Evolutionary conservation across 2,113 vertebrate species (phyloP).

Genomic region (Campylomormyrus tamandua): DNA sequence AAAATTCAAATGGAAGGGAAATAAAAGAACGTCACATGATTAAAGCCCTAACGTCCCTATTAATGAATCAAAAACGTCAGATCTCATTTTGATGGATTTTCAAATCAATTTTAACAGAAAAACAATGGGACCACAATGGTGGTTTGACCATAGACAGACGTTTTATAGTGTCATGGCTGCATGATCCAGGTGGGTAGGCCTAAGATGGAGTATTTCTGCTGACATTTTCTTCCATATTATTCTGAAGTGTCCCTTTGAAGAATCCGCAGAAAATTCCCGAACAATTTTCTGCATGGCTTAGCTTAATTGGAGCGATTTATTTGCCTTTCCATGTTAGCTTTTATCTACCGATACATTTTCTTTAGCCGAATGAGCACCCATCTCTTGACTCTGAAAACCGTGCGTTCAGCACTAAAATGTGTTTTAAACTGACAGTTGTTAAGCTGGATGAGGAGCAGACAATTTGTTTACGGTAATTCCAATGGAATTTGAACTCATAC

Average conservation of each 20-base stretch:
- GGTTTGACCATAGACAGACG: neutral
- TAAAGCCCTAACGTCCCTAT: neutral
- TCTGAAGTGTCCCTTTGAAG: constrained; percentile 18
- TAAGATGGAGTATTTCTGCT: neutral
- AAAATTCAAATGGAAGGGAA: neutral
- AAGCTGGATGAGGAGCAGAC: constrained; percentile 21
- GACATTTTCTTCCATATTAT: neutral
- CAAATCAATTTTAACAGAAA: neutral
- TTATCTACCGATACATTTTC: constrained; percentile 39
- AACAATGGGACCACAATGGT: neutral
- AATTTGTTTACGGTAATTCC: neutral
- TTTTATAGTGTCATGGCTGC: neutral
- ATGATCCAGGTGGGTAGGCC: neutral
- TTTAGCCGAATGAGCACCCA: constrained; percentile 40
- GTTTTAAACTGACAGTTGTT: constrained; percentile 38
- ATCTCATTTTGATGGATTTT: neutral
- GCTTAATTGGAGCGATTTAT: constrained; percentile 46
- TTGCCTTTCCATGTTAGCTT: constrained; percentile 37
- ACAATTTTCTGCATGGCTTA: constrained; percentile 45
- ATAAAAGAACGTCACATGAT: neutral
- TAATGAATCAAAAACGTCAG: neutral
- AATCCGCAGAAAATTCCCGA: constrained; percentile 27
- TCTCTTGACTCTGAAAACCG: constrained; percentile 34
- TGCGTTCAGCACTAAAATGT: constrained; percentile 46
- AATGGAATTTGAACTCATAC: neutral